Base-by-base conservation (phyloP, 2,888 invertebrate genomes). In the Volucella inflata region DNA sequence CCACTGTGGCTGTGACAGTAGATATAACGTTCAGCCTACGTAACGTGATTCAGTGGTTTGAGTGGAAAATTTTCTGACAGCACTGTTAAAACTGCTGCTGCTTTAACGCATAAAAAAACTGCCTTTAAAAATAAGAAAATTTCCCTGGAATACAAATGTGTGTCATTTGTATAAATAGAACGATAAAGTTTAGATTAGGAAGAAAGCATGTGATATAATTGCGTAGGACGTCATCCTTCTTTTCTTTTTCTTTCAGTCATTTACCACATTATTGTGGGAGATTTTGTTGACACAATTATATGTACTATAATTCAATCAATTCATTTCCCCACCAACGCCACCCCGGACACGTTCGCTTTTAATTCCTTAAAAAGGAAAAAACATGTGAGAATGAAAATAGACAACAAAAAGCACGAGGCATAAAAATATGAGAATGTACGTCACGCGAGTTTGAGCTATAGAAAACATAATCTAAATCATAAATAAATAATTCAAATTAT, bases 91-190 rank as follows among this genome's bases (percentile, higher is more conserved):
- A 21, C 3, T 21, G 30, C 2, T 30, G 6, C 30, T 30, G 30
- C 30, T 6, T 30, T 30, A 30, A 30, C 30, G 0, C 30, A 30
- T 30, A 30, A 4, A 30, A 30, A 30, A 4, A 6, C 30, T 30
- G 30, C 6, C 6, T 30, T 6, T 17, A 17, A 42, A 12, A 9
- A 42, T 55, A 14, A 68, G 14, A 44, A 30, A 53, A 21, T 53
- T 12, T n/a, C 21, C n/a, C 42, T 21, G 12, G 30, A 30, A 30
- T 6, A 44, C 1, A 44, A 44, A 60, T 8, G 16, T 62, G 55
- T 36, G 44, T 46, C 55, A 68, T n/a, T 46, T 55, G 42, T 11
- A 4, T 17, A 44, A 68, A 67, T 40, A 67, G 17, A 53, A 30
- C 30, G 44, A 10, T 36, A 12, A 30, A 12, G 55, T 14, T 11